These are phyloP conservation scores for Diplodus puntazzo DNA, from an alignment of 2,797 vertebrate genomes.

Conservation along the genomic window DNA sequence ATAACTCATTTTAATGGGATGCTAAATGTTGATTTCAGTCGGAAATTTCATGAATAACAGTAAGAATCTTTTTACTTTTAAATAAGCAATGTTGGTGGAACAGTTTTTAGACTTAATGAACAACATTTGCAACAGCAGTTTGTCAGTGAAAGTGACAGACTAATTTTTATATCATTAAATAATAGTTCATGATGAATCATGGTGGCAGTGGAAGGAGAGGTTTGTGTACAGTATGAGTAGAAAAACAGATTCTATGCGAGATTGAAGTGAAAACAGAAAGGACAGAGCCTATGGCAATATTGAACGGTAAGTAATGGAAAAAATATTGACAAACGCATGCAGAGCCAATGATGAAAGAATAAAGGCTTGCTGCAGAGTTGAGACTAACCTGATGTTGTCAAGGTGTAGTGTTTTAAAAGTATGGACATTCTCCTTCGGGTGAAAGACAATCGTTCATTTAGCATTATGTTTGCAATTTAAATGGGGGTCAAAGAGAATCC, in stretches of 20 bases:
- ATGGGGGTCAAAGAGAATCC: neutral
- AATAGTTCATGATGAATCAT: neutral
- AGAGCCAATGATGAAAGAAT: neutral
- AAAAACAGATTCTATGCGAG: neutral
- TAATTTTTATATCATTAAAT: neutral
- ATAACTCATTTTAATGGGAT: conserved; percentile 4
- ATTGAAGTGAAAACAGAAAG: neutral
- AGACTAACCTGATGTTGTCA: neutral
- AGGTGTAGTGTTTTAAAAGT: neutral
- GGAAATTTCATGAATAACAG: conserved; percentile 21
- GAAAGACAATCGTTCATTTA: neutral
- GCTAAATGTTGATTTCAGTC: conserved; percentile 24
- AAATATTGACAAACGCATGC: neutral
- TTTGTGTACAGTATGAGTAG: neutral
- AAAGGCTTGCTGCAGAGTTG: neutral
- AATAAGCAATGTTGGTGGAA: neutral
- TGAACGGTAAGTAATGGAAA: neutral
- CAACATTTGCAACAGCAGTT: conserved; percentile 5
- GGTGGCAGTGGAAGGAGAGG: neutral
- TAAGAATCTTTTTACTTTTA: conserved; percentile 1
- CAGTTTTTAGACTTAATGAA: conserved; percentile 6
- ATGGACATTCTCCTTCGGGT: neutral
- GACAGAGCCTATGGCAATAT: neutral
- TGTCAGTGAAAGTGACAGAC: neutral
- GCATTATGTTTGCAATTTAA: neutral